Conservation (phyloP, 2,888 invertebrate species). For the Stramonita haemastoma region DNA sequence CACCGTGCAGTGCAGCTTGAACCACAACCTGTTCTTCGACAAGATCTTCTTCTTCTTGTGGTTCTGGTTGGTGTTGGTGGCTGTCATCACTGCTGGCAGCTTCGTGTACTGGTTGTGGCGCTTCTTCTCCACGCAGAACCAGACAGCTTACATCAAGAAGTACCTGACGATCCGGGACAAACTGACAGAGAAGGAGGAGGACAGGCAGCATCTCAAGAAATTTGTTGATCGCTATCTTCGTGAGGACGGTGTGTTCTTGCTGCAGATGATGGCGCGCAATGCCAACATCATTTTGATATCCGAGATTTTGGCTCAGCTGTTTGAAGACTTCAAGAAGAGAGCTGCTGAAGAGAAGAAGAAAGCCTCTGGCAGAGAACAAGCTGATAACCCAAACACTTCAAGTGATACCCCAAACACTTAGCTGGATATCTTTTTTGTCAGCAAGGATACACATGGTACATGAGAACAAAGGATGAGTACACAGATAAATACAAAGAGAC, state of each 20-base stretch:
- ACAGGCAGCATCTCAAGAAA: conserved; percentile 63
- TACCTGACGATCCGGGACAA: conserved; percentile 67
- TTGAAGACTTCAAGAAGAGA: conserved; percentile 60
- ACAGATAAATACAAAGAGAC: too few species aligned
- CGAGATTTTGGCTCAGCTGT: conserved; percentile 67
- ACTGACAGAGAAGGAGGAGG: conserved; percentile 60
- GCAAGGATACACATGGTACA: too few species aligned
- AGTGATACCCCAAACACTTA: too few species aligned
- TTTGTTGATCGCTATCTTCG: conserved; percentile 70
- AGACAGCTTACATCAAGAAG: conserved; percentile 66
- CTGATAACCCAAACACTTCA: too few species aligned
- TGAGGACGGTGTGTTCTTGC: conserved; percentile 67
- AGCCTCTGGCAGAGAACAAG: too few species aligned
- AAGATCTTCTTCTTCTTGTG: conserved; percentile 70
- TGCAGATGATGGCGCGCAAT: conserved; percentile 68
- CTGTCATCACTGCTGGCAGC: conserved; percentile 62
- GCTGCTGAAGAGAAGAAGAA: too few species aligned
- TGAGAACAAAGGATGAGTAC: too few species aligned
- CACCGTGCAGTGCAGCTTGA: conserved; percentile 67
- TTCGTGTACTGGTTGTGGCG: conserved; percentile 70
- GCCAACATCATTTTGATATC: conserved; percentile 70
- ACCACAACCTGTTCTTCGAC: conserved; percentile 69
- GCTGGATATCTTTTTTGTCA: too few species aligned
- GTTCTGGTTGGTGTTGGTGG: conserved; percentile 71
- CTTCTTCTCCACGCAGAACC: conserved; percentile 60